Conservation (phyloP, 2,113 vertebrate species). For the Euleptes europaea region DNA sequence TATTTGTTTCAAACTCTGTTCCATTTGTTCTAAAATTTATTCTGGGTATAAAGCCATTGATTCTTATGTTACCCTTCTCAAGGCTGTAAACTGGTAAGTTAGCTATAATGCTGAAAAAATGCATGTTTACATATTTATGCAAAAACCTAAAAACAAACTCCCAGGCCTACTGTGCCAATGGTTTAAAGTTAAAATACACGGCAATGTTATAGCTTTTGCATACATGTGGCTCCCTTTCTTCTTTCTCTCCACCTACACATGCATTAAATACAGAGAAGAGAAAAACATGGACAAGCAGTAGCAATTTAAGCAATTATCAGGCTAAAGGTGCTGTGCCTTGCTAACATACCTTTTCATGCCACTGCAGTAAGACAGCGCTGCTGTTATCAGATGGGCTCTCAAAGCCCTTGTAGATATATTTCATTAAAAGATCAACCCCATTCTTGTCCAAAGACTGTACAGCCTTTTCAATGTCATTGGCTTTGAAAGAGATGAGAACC, state of each 20-base stretch:
- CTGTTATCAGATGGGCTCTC: slow-evolving; percentile 97
- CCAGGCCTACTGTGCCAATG: no score
- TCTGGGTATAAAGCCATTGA: no score
- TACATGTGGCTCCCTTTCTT: rapidly evolving
- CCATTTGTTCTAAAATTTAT: no score
- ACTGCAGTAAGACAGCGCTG: slow-evolving; percentile 93
- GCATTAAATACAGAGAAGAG: rapidly evolving
- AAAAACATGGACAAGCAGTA: neutral
- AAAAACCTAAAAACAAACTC: no score
- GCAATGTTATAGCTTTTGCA: neutral
- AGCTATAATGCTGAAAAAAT: no score
- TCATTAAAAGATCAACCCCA: slow-evolving; percentile 94
- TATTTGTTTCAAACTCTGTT: no score
- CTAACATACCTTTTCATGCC: slow-evolving; percentile 92
- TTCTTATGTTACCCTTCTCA: no score
- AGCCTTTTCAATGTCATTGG: slow-evolving; percentile 93
- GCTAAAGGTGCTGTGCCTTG: rapidly evolving
- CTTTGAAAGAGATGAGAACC: slow-evolving; percentile 95
- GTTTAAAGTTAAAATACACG: no score
- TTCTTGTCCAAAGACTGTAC: slow-evolving; percentile 96
- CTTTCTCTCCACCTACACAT: neutral
- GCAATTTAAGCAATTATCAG: rapidly evolving
- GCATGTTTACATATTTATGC: no score
- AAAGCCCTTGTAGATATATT: slow-evolving; percentile 99
- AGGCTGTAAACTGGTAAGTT: no score